A percentile compares a stretch with the other conserved stretches of the same genome.
phyloP scores from a whole-genome alignment of 2,797 vertebrate species.

The Carapus acus region DNA sequence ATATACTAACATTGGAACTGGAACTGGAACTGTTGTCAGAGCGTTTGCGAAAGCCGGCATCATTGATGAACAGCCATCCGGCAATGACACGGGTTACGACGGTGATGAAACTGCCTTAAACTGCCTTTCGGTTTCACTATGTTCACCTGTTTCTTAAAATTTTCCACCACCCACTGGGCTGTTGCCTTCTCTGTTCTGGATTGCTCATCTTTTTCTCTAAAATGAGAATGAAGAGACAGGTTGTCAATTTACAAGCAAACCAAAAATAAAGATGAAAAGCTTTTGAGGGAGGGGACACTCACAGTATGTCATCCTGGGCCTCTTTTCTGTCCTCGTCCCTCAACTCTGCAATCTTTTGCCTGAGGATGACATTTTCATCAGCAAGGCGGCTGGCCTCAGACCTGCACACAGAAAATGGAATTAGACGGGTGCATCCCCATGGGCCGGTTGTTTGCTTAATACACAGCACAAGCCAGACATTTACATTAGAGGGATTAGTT shows the following conservation, averaged over 20 bases:
- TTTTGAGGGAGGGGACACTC: conserved; percentile 39
- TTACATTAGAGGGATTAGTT: neutral
- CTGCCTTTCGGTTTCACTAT: no score
- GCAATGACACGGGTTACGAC: no score
- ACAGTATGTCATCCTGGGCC: conserved; percentile 79
- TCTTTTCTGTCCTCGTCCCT: conserved; percentile 81
- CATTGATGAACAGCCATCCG: no score
- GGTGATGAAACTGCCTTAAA: neutral
- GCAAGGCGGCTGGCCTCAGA: conserved; percentile 78
- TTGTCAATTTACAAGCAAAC: neutral
- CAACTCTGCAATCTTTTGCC: conserved; percentile 71
- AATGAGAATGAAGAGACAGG: conserved; percentile 12
- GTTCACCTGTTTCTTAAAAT: conserved; percentile 81
- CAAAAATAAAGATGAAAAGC: neutral
- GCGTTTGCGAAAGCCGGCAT: no score
- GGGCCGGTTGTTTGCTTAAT: no score
- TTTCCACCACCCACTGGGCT: conserved; percentile 77
- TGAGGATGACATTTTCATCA: conserved; percentile 78
- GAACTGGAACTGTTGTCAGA: no score
- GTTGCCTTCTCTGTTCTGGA: conserved; percentile 77
- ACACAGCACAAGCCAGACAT: no score
- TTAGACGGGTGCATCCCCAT: no score
- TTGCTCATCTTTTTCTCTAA: conserved; percentile 79
- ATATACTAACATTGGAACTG: no score
- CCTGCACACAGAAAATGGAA: conserved; percentile 53